Conservation (phyloP, 2,113 vertebrate species). For the Tachysurus vachellii region DNA sequence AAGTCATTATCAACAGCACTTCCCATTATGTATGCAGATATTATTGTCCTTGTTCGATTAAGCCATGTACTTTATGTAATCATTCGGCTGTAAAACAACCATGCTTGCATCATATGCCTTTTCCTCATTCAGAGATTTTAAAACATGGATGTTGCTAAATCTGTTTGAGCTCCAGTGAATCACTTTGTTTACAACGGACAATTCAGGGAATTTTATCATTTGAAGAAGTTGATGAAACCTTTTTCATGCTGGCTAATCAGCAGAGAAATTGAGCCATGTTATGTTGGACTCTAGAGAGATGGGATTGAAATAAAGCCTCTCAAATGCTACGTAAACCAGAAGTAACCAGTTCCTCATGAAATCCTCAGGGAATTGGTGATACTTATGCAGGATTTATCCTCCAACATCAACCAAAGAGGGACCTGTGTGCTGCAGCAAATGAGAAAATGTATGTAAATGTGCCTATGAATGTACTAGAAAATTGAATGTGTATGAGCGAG, state of each 20-base stretch:
- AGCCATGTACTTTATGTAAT: background rate
- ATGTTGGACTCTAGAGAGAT: background rate
- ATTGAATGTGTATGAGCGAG: background rate
- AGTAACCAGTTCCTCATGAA: background rate
- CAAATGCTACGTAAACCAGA: background rate
- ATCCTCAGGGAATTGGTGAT: background rate
- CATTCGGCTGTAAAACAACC: background rate
- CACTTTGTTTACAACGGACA: slow-evolving; percentile 26
- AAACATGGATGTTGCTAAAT: slow-evolving; percentile 1
- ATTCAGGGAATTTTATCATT: slow-evolving; percentile 29
- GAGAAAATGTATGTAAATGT: background rate
- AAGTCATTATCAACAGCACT: slow-evolving; percentile 4
- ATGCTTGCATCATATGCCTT: slow-evolving; percentile 3
- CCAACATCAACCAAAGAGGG: slow-evolving; percentile 14
- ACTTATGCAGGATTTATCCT: slow-evolving; percentile 15
- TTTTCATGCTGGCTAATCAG: background rate
- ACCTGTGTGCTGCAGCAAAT: slow-evolving; percentile 8
- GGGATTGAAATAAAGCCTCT: background rate
- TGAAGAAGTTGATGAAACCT: slow-evolving; percentile 3
- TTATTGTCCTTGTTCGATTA: slow-evolving; percentile 4
- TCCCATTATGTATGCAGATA: background rate
- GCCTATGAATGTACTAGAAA: background rate
- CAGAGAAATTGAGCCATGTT: background rate
- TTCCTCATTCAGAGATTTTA: background rate
- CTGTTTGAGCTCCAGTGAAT: slow-evolving; percentile 13